Percentiles rank a stretch among this genome's conserved stretches.
These are phyloP conservation scores for Oreohelix idahoensis DNA, from an alignment of 1,140 invertebrate species.

Conservation along the genomic window DNA sequence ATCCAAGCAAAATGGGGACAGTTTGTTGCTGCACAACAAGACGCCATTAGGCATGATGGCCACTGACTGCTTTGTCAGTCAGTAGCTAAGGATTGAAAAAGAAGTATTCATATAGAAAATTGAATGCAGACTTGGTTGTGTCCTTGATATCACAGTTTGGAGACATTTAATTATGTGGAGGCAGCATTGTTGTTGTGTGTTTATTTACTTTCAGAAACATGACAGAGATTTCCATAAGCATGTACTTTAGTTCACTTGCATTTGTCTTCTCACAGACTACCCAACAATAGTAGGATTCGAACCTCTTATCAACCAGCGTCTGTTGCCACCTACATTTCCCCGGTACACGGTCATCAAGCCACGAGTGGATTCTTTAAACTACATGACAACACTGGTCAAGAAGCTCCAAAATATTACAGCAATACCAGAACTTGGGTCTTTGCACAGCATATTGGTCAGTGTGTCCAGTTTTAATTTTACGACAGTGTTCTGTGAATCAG, in stretches of 20 bases:
- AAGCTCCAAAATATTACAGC: conserved; percentile 87
- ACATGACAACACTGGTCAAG: conserved; percentile 82
- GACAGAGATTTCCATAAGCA: too few species aligned
- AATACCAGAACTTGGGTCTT: conserved; percentile 84
- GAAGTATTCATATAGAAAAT: too few species aligned
- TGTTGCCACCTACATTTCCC: conserved; percentile 97
- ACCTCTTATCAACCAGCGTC: conserved; percentile 93
- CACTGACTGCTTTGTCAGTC: too few species aligned
- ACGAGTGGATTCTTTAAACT: conserved; percentile 85
- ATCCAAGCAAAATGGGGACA: too few species aligned
- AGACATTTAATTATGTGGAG: too few species aligned
- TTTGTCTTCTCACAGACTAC: conserved; percentile 60
- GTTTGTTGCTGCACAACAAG: too few species aligned
- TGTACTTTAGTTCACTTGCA: background rate
- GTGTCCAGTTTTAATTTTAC: background rate
- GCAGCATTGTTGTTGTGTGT: too few species aligned
- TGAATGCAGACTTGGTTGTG: too few species aligned
- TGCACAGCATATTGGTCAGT: conserved; percentile 87
- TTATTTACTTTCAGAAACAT: too few species aligned
- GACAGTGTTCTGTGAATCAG: background rate
- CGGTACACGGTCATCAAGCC: conserved; percentile 94
- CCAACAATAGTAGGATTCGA: conserved; percentile 84
- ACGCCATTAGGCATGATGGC: too few species aligned
- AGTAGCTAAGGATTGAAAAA: too few species aligned
- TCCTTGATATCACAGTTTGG: too few species aligned